Percentiles rank a stretch among this genome's conserved stretches.
phyloP scores from a whole-genome alignment of 2,888 invertebrate genomes.

The Lumbricus terrestris region DNA sequence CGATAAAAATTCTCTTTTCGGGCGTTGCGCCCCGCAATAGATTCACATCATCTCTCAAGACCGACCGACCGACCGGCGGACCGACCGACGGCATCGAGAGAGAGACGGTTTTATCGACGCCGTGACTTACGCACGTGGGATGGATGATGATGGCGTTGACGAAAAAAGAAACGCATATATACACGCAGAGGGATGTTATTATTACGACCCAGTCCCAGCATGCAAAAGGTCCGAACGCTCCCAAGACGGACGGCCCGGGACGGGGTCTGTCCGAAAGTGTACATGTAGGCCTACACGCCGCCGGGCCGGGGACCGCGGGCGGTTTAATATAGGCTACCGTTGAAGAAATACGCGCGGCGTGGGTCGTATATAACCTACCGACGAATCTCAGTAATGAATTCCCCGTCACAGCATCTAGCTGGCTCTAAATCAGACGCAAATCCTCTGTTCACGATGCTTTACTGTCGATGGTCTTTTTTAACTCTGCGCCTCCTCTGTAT shows the following conservation, averaged over 20 bases:
- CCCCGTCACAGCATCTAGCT: not conserved
- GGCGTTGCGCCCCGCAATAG: not conserved
- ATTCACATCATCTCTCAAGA: not conserved
- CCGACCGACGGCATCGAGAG: not conserved
- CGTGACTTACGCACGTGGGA: conserved; percentile 3
- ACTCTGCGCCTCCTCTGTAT: no score
- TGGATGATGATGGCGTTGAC: no score
- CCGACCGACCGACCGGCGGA: not conserved
- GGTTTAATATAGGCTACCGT: no score
- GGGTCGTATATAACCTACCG: not conserved
- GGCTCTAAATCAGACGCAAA: not conserved
- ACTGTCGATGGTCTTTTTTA: no score
- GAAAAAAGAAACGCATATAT: not conserved
- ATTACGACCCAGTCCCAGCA: not conserved
- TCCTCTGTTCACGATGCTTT: not conserved
- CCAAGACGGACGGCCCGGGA: no score
- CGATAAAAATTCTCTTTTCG: conserved; percentile 3
- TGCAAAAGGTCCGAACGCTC: not conserved
- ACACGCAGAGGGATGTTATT: not conserved
- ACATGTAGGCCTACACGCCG: no score
- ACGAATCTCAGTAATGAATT: not conserved
- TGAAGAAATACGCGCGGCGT: not conserved
- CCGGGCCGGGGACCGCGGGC: no score
- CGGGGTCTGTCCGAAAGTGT: not conserved
- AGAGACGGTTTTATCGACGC: not conserved